These are phyloP conservation scores for Channallabes apus DNA, from an alignment of 2,797 vertebrate genomes.

Conservation along the genomic window DNA sequence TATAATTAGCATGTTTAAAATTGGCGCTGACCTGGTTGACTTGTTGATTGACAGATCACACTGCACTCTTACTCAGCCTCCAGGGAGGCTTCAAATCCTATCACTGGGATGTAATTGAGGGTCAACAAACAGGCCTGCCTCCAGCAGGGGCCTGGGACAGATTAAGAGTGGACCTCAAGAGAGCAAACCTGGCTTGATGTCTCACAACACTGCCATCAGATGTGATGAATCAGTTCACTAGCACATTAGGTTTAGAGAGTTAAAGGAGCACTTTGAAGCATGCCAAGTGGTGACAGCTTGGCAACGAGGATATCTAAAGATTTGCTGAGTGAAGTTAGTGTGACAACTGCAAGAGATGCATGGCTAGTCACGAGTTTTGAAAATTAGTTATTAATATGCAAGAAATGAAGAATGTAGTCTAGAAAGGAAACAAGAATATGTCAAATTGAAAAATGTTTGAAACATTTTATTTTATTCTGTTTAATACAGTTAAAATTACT, in stretches of 20 bases:
- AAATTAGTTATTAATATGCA: background rate
- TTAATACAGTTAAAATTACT: background rate
- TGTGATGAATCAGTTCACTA: constrained; percentile 29
- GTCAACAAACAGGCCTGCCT: constrained; percentile 55
- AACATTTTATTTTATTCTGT: background rate
- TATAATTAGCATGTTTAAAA: constrained; percentile 59
- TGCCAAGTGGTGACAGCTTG: background rate
- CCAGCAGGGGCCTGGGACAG: constrained; percentile 27
- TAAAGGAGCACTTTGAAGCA: constrained; percentile 9
- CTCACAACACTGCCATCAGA: constrained; percentile 34
- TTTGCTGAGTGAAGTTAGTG: background rate
- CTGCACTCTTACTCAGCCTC: constrained; percentile 35
- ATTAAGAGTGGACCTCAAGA: constrained; percentile 18
- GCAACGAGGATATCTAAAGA: background rate
- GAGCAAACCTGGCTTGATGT: constrained; percentile 22
- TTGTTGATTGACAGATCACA: constrained; percentile 56
- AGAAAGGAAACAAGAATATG: background rate
- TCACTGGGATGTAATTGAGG: constrained; percentile 55
- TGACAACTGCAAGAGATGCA: background rate
- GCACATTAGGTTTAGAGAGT: constrained; percentile 10
- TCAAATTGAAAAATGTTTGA: background rate
- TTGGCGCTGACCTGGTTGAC: constrained; percentile 36
- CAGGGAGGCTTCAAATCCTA: constrained; percentile 51
- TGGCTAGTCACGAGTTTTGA: no score
- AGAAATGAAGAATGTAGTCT: background rate